These are phyloP conservation scores for Varanus salvator DNA, from an alignment of 2,113 vertebrate genomes.

Conservation along the genomic window DNA sequence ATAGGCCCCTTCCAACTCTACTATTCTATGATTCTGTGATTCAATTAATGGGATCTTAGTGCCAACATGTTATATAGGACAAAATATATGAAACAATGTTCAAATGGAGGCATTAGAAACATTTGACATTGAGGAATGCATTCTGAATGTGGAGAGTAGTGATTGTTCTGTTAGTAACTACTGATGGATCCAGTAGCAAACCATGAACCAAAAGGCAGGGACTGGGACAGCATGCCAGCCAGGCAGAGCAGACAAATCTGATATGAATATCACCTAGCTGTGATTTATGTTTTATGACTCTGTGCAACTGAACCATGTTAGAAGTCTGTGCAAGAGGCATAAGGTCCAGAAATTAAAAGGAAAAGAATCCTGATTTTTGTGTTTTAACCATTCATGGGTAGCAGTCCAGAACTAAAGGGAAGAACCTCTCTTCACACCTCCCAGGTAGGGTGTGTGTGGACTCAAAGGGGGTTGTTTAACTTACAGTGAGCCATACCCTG, in stretches of 20 bases:
- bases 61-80: slow-evolving; percentile 38
- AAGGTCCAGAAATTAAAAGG: not conserved
- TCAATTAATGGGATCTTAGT: slow-evolving; percentile 52
- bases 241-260: not conserved
- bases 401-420: not conserved
- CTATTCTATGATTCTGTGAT: no score
- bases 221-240: slow-evolving; percentile 55
- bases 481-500: no score
- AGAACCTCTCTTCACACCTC: not conserved
- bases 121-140: slow-evolving; percentile 43
- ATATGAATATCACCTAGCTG: not conserved
- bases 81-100: slow-evolving; percentile 44
- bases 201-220: slow-evolving; percentile 47
- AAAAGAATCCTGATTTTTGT: not conserved
- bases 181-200: slow-evolving; percentile 23
- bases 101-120: slow-evolving; percentile 55
- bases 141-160: slow-evolving; percentile 40
- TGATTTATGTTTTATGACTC: not conserved
- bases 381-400: not conserved
- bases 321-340: not conserved
- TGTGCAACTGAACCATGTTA: not conserved
- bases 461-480: no score
- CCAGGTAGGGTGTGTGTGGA: not conserved
- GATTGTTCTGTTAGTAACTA: slow-evolving; percentile 37
- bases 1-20: no score